phyloP scores from a whole-genome alignment of 2,797 vertebrate genomes.

The Sebastes hubbsi region DNA sequence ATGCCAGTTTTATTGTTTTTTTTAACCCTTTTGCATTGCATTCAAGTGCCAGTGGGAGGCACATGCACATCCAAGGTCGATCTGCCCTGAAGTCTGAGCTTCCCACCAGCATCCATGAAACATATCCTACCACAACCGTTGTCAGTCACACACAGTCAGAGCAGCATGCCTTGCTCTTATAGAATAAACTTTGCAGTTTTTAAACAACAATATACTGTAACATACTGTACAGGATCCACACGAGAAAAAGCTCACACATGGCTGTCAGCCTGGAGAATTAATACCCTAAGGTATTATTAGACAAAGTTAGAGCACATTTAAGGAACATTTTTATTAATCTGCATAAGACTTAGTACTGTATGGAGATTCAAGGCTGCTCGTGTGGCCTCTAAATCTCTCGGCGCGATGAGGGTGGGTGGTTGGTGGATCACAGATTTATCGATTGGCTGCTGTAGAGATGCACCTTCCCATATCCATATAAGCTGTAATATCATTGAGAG shows the following conservation, averaged over 20 bases:
- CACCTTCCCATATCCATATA: slow-evolving; percentile 82
- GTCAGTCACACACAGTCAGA: not conserved
- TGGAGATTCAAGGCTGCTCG: slow-evolving; percentile 60
- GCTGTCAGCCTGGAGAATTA: slow-evolving; percentile 44
- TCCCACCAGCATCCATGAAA: not conserved
- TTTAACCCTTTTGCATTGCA: not conserved
- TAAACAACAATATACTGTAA: not conserved
- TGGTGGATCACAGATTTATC: slow-evolving; percentile 81
- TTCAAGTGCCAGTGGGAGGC: not conserved
- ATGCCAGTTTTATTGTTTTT: not conserved
- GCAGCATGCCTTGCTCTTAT: not conserved
- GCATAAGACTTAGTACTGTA: slow-evolving; percentile 66
- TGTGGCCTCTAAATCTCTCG: slow-evolving; percentile 72
- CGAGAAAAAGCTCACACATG: not conserved
- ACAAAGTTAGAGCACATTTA: slow-evolving; percentile 55
- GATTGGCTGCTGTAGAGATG: slow-evolving; percentile 80
- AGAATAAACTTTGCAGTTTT: not conserved
- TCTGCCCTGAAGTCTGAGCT: not conserved
- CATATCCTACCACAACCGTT: not conserved
- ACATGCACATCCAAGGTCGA: not conserved
- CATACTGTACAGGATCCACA: not conserved
- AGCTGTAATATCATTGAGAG: slow-evolving; percentile 81
- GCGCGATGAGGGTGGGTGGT: slow-evolving; percentile 50
- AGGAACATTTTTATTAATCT: slow-evolving; percentile 71
- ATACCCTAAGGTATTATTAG: slow-evolving; percentile 43